These are phyloP conservation scores for Pseudorhiza aurosa DNA, from an alignment of 30 jellyfish, hydroid and myxozoan genomes.

Conservation along the genomic window DNA sequence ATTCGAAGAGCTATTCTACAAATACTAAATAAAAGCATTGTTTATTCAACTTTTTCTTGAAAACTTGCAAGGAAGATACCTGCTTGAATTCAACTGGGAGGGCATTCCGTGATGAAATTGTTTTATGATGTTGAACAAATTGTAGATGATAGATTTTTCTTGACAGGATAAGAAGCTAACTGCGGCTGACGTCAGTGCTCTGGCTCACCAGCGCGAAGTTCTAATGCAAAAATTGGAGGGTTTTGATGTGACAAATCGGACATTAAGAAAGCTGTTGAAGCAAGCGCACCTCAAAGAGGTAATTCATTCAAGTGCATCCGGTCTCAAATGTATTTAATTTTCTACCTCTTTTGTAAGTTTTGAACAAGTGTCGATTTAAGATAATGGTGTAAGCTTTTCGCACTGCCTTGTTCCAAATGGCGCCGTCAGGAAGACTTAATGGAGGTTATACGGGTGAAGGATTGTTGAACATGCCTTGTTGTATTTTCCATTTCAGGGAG, in stretches of 20 bases:
- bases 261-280: conserved; percentile 70
- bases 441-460: too few species aligned
- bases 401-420: neutral
- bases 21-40: too few species aligned
- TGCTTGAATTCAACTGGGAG: too few species aligned
- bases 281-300: conserved; percentile 92
- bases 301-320: too few species aligned
- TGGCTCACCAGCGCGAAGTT: conserved; percentile 83
- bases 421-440: neutral
- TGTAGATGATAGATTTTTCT: too few species aligned
- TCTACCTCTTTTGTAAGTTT: neutral
- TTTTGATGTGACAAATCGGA: conserved; percentile 82
- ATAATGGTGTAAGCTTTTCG: neutral
- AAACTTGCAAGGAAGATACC: too few species aligned
- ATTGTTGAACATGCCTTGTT: too few species aligned
- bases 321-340: neutral
- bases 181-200: conserved; percentile 71
- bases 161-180: conserved; percentile 80
- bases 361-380: neutral
- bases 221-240: conserved; percentile 87
- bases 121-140: too few species aligned
- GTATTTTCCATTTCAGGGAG: too few species aligned
- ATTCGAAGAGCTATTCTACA: too few species aligned
- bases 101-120: too few species aligned
- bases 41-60: too few species aligned